Percentiles rank a stretch among this genome's conserved stretches.
These are phyloP conservation scores for Gopherus evgoodei DNA, from an alignment of 2,113 vertebrate species.

Conservation along the genomic window DNA sequence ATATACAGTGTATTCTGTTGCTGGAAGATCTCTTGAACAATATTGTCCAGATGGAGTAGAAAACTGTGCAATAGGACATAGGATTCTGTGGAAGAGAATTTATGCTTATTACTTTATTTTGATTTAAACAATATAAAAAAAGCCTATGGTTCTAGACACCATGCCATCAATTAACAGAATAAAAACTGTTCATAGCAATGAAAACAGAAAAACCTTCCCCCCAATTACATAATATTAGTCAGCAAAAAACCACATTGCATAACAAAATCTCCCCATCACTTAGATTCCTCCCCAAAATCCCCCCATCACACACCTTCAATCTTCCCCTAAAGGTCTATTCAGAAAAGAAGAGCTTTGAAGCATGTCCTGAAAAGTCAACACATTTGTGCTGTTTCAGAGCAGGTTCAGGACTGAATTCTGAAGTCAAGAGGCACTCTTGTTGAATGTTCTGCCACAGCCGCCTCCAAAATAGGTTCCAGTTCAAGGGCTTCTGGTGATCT, in stretches of 20 bases:
- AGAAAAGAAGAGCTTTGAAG: background rate
- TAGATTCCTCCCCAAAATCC: background rate
- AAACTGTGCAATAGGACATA: background rate
- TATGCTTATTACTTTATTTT: background rate
- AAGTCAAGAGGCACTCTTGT: background rate
- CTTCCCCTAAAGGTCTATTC: background rate
- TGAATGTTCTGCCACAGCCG: background rate
- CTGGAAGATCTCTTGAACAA: background rate
- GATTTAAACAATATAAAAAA: background rate
- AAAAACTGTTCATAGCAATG: background rate
- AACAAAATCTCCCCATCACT: background rate
- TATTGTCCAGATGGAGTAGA: background rate
- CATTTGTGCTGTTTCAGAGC: background rate
- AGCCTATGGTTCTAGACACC: background rate
- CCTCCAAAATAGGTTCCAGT: background rate
- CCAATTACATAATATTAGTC: background rate
- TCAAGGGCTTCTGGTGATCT: background rate
- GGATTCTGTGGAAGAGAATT: background rate
- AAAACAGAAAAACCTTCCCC: background rate
- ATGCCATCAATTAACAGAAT: background rate
- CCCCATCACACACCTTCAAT: background rate
- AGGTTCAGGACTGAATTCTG: background rate
- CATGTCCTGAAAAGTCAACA: background rate
- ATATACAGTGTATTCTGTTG: background rate
- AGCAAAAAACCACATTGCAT: background rate